Conservation (phyloP, 2,797 vertebrate species). For the Argya squamiceps region DNA sequence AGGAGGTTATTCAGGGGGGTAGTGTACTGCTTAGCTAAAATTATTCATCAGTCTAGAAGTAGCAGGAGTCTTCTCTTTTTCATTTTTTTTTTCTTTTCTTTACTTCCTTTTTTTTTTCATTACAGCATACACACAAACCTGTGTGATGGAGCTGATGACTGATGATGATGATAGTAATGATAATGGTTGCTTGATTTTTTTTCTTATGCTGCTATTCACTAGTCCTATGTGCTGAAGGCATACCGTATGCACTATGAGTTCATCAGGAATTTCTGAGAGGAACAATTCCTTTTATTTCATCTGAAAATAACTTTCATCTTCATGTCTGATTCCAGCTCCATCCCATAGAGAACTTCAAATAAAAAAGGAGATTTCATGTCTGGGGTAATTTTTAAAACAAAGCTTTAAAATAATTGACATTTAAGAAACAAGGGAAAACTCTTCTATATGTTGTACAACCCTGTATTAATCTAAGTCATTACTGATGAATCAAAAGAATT, state of each 20-base stretch:
- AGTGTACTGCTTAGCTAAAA: background rate
- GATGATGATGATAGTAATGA: slow-evolving; percentile 24
- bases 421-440: background rate
- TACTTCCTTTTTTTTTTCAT: background rate
- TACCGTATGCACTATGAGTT: background rate
- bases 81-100: no score
- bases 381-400: background rate
- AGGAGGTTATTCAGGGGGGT: background rate
- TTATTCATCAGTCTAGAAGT: slow-evolving; percentile 39
- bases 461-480: background rate
- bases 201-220: slow-evolving; percentile 18
- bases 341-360: background rate
- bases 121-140: background rate
- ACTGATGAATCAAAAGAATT: background rate
- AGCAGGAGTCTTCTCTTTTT: background rate
- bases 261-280: slow-evolving; percentile 19
- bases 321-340: background rate
- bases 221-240: background rate
- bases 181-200: slow-evolving; percentile 54
- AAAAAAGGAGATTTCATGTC: background rate
- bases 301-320: background rate
- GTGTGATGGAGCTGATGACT: slow-evolving; percentile 41
- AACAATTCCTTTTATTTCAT: background rate
- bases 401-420: background rate
- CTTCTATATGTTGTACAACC: background rate